A percentile compares a stretch with the other conserved stretches of the same genome.
Conservation (phyloP, 2,888 invertebrate genomes). For the Leucozona laternaria region DNA sequence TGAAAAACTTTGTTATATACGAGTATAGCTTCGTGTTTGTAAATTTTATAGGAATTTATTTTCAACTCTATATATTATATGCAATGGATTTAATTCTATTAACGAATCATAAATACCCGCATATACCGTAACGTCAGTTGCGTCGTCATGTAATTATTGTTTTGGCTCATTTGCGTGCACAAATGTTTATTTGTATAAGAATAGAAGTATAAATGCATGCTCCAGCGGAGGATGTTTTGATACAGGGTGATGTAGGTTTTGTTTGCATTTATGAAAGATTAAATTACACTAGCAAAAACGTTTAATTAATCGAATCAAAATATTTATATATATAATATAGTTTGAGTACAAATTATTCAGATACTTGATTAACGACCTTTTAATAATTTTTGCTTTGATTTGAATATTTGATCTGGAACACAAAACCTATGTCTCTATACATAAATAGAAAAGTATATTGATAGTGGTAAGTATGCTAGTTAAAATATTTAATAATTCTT, state of each 20-base stretch:
- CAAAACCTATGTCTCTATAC: no score
- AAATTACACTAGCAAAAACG: neutral
- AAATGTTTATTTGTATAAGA: conserved; percentile 6
- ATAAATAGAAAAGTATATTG: no score
- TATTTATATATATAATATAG: neutral
- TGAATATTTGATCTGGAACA: no score
- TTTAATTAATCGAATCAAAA: neutral
- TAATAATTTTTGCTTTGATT: no score
- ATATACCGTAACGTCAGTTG: neutral
- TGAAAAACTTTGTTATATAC: neutral
- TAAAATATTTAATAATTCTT: no score
- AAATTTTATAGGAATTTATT: conserved; percentile 50
- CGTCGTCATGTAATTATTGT: conserved; percentile 24
- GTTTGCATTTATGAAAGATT: neutral
- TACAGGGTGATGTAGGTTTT: neutral
- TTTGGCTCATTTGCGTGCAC: conserved; percentile 38
- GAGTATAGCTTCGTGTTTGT: conserved; percentile 1
- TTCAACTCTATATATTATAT: conserved; percentile 35
- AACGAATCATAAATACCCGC: conserved; percentile 33
- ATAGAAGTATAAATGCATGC: neutral
- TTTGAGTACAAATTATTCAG: no score
- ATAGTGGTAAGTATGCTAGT: no score
- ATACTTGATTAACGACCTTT: no score
- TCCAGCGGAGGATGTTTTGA: neutral
- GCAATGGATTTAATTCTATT: conserved; percentile 59